phyloP scores from a whole-genome alignment of 2,113 vertebrate genomes.

The Xiphophorus maculatus region DNA sequence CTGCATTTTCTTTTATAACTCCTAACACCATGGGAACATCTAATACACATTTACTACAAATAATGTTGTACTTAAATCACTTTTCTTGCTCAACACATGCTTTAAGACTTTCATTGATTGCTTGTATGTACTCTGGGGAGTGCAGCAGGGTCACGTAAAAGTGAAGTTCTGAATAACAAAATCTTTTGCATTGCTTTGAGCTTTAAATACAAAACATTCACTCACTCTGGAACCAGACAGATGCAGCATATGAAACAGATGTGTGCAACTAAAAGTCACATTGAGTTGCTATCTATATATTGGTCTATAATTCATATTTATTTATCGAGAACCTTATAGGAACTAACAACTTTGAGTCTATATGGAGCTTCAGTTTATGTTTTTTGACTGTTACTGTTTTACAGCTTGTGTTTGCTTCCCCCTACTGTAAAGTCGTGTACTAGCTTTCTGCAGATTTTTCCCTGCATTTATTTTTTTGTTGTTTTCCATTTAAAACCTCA shows the following conservation, averaged over 20 bases:
- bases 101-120: not conserved
- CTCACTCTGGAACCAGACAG: slow-evolving; percentile 16
- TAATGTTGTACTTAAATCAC: slow-evolving; percentile 24
- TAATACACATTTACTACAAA: slow-evolving; percentile 50
- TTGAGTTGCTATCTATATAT: slow-evolving; percentile 12
- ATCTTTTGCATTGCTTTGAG: slow-evolving; percentile 36
- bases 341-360: slow-evolving; percentile 30
- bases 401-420: slow-evolving; percentile 60
- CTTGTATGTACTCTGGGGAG: slow-evolving; percentile 14
- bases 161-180: slow-evolving; percentile 28
- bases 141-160: slow-evolving; percentile 10
- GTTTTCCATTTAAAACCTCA: slow-evolving; percentile 42
- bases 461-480: slow-evolving; percentile 34
- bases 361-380: slow-evolving; percentile 35
- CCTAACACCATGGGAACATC: slow-evolving; percentile 31
- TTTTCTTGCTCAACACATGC: slow-evolving; percentile 15
- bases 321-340: slow-evolving; percentile 33
- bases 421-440: slow-evolving; percentile 48
- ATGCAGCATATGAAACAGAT: slow-evolving; percentile 25
- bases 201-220: slow-evolving; percentile 25
- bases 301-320: slow-evolving; percentile 53
- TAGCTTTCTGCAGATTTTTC: slow-evolving; percentile 7
- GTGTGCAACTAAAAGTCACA: slow-evolving; percentile 11
- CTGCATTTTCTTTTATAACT: not conserved
- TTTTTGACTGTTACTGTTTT: slow-evolving; percentile 36